Conservation (phyloP, 2,888 invertebrate genomes). For the Listrodromus nycthemerus region DNA sequence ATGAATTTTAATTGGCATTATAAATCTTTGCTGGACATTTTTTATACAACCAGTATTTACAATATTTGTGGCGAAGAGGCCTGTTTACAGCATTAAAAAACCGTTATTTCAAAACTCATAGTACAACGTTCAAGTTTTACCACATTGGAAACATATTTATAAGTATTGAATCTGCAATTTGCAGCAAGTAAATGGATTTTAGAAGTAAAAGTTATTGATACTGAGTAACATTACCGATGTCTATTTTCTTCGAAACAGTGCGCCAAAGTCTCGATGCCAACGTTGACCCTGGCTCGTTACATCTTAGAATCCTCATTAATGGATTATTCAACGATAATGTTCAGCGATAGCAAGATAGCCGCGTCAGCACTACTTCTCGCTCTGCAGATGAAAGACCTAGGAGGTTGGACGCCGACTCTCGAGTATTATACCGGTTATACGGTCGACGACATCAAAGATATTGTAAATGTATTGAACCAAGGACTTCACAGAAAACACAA, state of each 20-base stretch:
- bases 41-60: too few relatives aligned
- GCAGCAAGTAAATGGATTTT: not conserved
- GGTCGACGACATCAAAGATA: conserved; percentile 89
- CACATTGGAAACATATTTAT: too few relatives aligned
- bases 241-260: conserved; percentile 86
- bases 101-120: not conserved
- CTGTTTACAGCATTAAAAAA: not conserved
- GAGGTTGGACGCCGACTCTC: conserved; percentile 91
- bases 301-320: conserved; percentile 97
- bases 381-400: conserved; percentile 92
- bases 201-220: not conserved
- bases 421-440: conserved; percentile 93
- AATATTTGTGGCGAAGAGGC: too few relatives aligned
- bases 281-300: conserved; percentile 96
- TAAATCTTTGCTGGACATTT: not conserved
- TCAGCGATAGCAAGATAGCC: conserved; percentile 95
- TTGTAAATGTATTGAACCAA: conserved; percentile 91
- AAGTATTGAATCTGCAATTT: not conserved
- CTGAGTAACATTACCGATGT: conserved; percentile 1
- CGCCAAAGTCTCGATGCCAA: conserved; percentile 94
- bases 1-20: not conserved
- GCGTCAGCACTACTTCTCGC: conserved; percentile 95
- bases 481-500: conserved; percentile 92
- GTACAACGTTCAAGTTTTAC: not conserved
- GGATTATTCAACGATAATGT: conserved; percentile 93